Percentiles rank a stretch among this genome's conserved stretches.
Conservation (phyloP, 2,888 invertebrate species). For the Standfussiana lucernea region DNA sequence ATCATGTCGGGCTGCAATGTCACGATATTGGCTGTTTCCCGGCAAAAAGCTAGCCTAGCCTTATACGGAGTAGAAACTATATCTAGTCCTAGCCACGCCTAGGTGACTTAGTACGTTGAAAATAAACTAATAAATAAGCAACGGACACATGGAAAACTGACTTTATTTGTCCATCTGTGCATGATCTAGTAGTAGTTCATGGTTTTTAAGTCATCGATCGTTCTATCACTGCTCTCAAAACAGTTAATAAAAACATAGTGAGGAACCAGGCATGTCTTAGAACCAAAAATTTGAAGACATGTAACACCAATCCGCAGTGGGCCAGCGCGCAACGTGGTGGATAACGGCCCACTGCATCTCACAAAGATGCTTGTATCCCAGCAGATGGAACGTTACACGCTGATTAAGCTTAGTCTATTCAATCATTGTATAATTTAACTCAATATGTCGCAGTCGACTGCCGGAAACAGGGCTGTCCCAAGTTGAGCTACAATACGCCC, state of each 20-base stretch:
- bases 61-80: slow-evolving; percentile 61
- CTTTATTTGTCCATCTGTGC: slow-evolving; percentile 8
- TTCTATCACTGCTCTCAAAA: background rate
- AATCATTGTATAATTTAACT: slow-evolving; percentile 2
- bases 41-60: slow-evolving; percentile 61
- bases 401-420: background rate
- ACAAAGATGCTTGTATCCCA: background rate
- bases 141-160: slow-evolving; percentile 16
- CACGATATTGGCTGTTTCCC: slow-evolving; percentile 63
- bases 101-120: slow-evolving; percentile 35
- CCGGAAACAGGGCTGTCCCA: slow-evolving; percentile 15
- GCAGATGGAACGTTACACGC: background rate
- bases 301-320: background rate
- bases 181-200: slow-evolving; percentile 2
- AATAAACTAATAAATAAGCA: slow-evolving; percentile 41
- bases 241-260: background rate
- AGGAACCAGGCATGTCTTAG: background rate
- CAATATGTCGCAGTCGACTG: slow-evolving; percentile 12
- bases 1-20: slow-evolving; percentile 55
- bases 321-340: too few species aligned
- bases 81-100: slow-evolving; percentile 61
- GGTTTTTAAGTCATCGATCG: background rate
- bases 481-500: slow-evolving; percentile 1
- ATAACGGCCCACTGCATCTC: background rate
- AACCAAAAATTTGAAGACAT: background rate